phyloP scores from a whole-genome alignment of 1,140 invertebrate species.

The Drosophila grimshawi region DNA sequence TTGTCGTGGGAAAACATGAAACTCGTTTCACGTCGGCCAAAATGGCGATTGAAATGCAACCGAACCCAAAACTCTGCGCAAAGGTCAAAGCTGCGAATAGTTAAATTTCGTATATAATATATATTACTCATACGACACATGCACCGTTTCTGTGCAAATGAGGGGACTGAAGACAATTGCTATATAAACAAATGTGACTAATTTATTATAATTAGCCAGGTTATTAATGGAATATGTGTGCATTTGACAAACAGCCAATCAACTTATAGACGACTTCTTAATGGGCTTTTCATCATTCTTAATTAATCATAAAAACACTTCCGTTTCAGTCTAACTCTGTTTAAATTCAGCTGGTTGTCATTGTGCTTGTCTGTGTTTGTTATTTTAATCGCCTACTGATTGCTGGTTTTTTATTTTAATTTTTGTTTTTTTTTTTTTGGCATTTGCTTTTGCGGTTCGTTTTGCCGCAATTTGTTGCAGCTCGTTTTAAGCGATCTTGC shows the following conservation, averaged over 20 bases:
- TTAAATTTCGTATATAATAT: constrained; percentile 6
- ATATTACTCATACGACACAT: constrained; percentile 25
- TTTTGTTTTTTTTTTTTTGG: constrained; percentile 7
- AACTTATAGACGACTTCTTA: not conserved
- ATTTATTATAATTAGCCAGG: constrained; percentile 11
- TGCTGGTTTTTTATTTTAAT: constrained; percentile 20
- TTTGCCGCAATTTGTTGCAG: constrained; percentile 37
- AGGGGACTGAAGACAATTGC: not conserved
- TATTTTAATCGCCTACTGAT: constrained; percentile 29
- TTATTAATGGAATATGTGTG: constrained; percentile 15
- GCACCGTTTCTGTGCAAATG: not conserved
- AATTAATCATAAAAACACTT: constrained; percentile 15
- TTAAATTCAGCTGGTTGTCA: constrained; percentile 11
- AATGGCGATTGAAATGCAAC: constrained; percentile 2
- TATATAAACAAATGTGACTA: not conserved
- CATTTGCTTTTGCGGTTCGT: constrained; percentile 5
- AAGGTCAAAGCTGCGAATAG: constrained; percentile 38
- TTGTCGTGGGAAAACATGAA: constrained; percentile 59
- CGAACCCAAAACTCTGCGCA: not conserved
- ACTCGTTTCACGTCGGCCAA: constrained; percentile 5
- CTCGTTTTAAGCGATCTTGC: constrained; percentile 26
- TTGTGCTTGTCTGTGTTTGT: constrained; percentile 12
- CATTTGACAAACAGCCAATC: constrained; percentile 13
- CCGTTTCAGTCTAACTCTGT: constrained; percentile 3
- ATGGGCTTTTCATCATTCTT: constrained; percentile 1